These are phyloP conservation scores for Babyrousa celebensis DNA, from an alignment of 2,797 vertebrate species.

Conservation along the genomic window DNA sequence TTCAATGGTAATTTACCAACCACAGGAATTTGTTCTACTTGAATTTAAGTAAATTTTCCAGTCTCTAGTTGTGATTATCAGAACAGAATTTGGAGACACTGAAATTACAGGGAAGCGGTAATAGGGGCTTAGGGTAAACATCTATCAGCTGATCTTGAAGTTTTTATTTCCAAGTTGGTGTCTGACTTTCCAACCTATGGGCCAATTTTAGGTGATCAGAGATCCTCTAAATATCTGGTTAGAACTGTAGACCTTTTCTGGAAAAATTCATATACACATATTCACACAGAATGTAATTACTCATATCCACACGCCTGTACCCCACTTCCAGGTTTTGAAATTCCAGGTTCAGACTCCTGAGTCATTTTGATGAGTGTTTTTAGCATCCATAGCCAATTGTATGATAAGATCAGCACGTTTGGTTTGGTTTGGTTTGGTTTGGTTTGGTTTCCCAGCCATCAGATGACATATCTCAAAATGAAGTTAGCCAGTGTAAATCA, in stretches of 20 bases:
- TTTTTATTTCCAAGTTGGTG: neutral
- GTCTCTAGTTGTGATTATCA: conserved; percentile 11
- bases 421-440: no score
- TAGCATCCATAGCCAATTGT: neutral
- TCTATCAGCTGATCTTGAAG: neutral
- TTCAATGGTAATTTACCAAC: neutral
- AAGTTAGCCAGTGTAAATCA: neutral
- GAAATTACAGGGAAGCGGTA: neutral
- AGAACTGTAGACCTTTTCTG: neutral
- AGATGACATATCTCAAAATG: neutral
- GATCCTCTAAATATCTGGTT: neutral
- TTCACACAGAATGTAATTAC: neutral
- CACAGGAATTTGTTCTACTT: neutral
- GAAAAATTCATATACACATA: neutral
- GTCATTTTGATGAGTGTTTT: neutral
- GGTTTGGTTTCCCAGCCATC: neutral
- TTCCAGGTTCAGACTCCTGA: neutral
- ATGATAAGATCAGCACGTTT: neutral
- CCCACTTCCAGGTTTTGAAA: neutral
- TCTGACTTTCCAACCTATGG: neutral
- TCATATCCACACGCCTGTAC: neutral
- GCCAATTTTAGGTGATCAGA: neutral
- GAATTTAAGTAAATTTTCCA: neutral
- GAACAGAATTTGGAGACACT: neutral
- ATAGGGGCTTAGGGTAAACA: neutral